Base-by-base conservation (phyloP, 1,140 invertebrate species). In the Venturia canescens region DNA sequence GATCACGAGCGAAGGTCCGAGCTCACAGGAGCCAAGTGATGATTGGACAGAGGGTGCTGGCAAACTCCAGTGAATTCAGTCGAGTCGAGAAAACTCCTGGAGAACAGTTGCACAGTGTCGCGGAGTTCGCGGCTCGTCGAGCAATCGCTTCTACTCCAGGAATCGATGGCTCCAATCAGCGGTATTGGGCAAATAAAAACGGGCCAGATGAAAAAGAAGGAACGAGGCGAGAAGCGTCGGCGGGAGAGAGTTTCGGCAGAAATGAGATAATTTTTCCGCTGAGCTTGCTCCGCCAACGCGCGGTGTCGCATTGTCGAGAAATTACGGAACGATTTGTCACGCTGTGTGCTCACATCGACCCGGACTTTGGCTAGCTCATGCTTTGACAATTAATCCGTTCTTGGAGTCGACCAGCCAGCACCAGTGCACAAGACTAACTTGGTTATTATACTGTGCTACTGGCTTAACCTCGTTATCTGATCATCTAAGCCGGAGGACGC, bases 381-480 rank as follows among this genome's bases (percentile, higher is more conserved):
- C 53, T 57, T 57, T 57, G 53, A 57, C 53, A 57, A 57, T 57
- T 57, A n/a, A 57, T 57, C 53, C 53, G 18, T 18, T 57, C 21
- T 23, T 57, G 5, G 53, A n/a, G 53, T 57, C 18, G 18, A 57
- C 21, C 18, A 23, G 18, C 21, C 21, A 57, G 7, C n/a, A n/a
- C n/a, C 38, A 4, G 7, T 5, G 13, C 53, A 57, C 53, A 57
- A 13, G 53, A 57, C 53, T 57, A 57, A 57, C 53, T 57, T 57
- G 53, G 21, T 57, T 57, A 57, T 57, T n/a, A 57, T 57, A 18
- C 53, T 57, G 53, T 57, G 53, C 18, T 57, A 21, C 53, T n/a
- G 18, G 53, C 21, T 57, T 57, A 57, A 57, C 53, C 4, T 57
- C 53, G 53, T 57, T 57, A 57, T 57, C 53, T 57, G 18, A 23